Base-by-base conservation (phyloP, 2,113 vertebrate genomes). In the Cryptotis parvus region DNA sequence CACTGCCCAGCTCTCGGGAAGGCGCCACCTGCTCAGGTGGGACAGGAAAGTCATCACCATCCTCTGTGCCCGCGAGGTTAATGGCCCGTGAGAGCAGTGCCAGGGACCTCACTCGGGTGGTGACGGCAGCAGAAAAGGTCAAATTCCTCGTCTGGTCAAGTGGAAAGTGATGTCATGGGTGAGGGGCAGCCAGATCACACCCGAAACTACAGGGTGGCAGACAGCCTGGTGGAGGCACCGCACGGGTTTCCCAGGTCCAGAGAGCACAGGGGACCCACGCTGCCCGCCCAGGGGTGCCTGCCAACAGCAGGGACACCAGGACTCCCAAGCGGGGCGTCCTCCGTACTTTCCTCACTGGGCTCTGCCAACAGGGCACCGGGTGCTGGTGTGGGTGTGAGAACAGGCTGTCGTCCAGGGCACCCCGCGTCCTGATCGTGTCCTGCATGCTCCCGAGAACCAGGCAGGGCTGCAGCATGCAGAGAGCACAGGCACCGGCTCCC, bases 121-220 rank as follows among this genome's bases (percentile, higher is more conserved):
- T 26, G 26, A 0, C 1, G 0, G 18, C 22, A 18, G 29, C 9
- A 33, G 83, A 26, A 58, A 22, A 31, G 37, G 41, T 27, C 18
- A 83, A 33, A 89, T 91, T 79, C 74, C 80, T 87, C 90, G 43
- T 69, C 76, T 58, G 26, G 15, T 1, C 45, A 63, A 31, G 73
- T 35, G 41, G 37, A 75, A 85, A 89, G 55, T 22, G 72, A 6
- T 0, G 0, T 22, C 0, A 0, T 6, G 35, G 63, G 65, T 33
- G 22, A 33, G 82, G 76, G n/a, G 63, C 9, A 11, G 43, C 1
- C 3, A 14, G 22, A 6, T 9, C 4, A 41, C n/a, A n/a, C n/a
- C n/a, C n/a, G n/a, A n/a, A n/a, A n/a, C n/a, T n/a, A n/a, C n/a
- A n/a, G n/a, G n/a, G n/a, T n/a, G n/a, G 0, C 61, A 31, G 79